Evolutionary conservation across 2,797 vertebrate genomes (phyloP).

Genomic region (Carapus acus): DNA sequence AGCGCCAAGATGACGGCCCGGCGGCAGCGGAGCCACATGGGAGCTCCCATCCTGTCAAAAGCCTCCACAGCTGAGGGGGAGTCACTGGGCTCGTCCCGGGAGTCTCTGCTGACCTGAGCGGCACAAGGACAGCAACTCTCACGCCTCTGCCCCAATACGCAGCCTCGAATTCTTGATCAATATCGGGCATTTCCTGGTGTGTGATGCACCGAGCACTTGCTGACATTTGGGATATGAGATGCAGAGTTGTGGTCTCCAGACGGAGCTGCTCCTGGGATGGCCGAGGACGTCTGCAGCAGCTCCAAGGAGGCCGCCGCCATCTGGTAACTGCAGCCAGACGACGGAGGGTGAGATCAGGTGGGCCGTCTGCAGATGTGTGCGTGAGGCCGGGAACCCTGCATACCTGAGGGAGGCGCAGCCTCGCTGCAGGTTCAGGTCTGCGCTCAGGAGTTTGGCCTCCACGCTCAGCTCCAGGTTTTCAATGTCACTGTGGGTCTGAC

Average conservation of each 20-base stretch:
- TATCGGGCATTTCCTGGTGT: too few relatives aligned
- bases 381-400: neutral
- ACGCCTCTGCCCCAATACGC: too few relatives aligned
- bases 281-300: slow-evolving; percentile 77
- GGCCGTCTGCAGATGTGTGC: slow-evolving; percentile 7
- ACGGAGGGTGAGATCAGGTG: slow-evolving; percentile 11
- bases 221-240: slow-evolving; percentile 1
- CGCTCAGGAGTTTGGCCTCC: slow-evolving; percentile 78
- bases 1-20: slow-evolving; percentile 71
- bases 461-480: slow-evolving; percentile 75
- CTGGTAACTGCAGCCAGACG: slow-evolving; percentile 68
- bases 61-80: slow-evolving; percentile 63
- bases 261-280: slow-evolving; percentile 46
- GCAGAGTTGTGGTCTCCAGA: slow-evolving; percentile 22
- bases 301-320: slow-evolving; percentile 75
- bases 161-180: too few relatives aligned
- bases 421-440: slow-evolving; percentile 76
- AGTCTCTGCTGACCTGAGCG: too few relatives aligned
- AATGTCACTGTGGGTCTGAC: slow-evolving; percentile 37
- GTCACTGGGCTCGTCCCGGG: slow-evolving; percentile 20
- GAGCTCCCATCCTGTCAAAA: slow-evolving; percentile 67
- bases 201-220: too few relatives aligned
- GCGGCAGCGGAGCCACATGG: slow-evolving; percentile 82
- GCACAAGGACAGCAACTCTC: too few relatives aligned
- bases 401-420: slow-evolving; percentile 76